Percentiles rank a stretch among this genome's conserved stretches.
phyloP scores from a whole-genome alignment of 2,888 invertebrate genomes.

The Drosophila colorata region DNA sequence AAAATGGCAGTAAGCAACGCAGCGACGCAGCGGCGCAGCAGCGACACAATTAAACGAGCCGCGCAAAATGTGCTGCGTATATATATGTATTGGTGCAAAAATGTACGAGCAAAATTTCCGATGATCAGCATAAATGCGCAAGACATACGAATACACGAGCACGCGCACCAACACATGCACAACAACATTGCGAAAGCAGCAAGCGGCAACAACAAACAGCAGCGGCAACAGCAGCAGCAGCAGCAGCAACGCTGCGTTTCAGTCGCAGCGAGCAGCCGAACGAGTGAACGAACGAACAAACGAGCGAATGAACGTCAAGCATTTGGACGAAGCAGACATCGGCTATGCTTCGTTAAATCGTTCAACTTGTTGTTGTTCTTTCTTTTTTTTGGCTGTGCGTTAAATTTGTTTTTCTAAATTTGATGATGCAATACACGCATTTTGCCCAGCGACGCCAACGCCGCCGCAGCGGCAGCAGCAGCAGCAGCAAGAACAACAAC shows the following conservation, averaged over 20 bases:
- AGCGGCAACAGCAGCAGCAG: conserved; percentile 24
- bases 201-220: conserved; percentile 39
- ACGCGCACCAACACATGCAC: conserved; percentile 48
- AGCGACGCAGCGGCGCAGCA: conserved; percentile 50
- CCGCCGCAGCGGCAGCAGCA: conserved; percentile 22
- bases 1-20: conserved; percentile 61
- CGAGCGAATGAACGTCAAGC: conserved; percentile 1
- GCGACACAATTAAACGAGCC: conserved; percentile 58
- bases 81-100: conserved; percentile 58
- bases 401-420: conserved; percentile 75
- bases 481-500: conserved; percentile 21
- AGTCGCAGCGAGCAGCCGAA: conserved; percentile 30
- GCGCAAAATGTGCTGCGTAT: conserved; percentile 21
- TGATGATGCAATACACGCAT: conserved; percentile 81
- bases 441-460: conserved; percentile 38
- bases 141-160: conserved; percentile 42
- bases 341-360: conserved; percentile 56
- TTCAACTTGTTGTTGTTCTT: conserved; percentile 31
- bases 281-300: conserved; percentile 6
- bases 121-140: conserved; percentile 79
- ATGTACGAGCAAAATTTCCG: conserved; percentile 68
- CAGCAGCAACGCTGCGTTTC: conserved; percentile 54
- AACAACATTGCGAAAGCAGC: conserved; percentile 43
- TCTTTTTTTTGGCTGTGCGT: conserved; percentile 42
- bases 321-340: conserved; percentile 37